These are phyloP conservation scores for Acanthosepion esculentum DNA, from an alignment of 2,888 invertebrate genomes.

Conservation along the genomic window DNA sequence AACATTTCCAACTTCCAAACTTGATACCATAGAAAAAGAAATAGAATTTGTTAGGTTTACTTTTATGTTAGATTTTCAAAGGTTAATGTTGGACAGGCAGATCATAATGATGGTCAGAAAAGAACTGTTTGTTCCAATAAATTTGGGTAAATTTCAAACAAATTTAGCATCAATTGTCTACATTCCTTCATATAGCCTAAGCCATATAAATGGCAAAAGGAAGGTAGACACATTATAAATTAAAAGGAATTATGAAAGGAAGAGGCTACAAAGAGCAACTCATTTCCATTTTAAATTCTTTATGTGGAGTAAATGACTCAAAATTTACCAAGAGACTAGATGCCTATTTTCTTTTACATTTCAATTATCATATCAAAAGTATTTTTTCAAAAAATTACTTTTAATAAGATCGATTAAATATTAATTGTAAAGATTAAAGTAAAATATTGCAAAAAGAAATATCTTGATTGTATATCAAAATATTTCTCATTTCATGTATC, in stretches of 20 bases:
- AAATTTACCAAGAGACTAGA: too few species aligned
- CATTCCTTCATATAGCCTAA: not conserved
- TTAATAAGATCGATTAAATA: too few species aligned
- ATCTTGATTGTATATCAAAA: too few species aligned
- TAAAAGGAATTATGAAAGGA: not conserved
- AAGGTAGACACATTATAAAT: not conserved
- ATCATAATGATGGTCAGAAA: not conserved
- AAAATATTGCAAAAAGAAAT: too few species aligned
- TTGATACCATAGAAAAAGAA: not conserved
- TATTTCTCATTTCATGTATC: too few species aligned
- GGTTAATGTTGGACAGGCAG: not conserved
- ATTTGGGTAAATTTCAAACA: constrained; percentile 8
- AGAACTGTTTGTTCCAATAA: not conserved
- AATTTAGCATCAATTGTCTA: not conserved
- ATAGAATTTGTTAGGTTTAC: not conserved
- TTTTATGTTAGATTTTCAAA: not conserved
- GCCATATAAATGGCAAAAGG: not conserved
- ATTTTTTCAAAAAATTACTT: too few species aligned
- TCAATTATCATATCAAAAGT: too few species aligned
- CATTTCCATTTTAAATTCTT: too few species aligned
- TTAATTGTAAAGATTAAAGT: too few species aligned
- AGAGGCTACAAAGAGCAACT: not conserved
- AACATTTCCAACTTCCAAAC: not conserved
- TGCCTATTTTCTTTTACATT: too few species aligned
- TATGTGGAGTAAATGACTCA: too few species aligned